Percentiles rank a stretch among this genome's conserved stretches.
Evolutionary conservation across 1,140 invertebrate genomes (phyloP).

Genomic region (Aphelenchoides avenae): DNA sequence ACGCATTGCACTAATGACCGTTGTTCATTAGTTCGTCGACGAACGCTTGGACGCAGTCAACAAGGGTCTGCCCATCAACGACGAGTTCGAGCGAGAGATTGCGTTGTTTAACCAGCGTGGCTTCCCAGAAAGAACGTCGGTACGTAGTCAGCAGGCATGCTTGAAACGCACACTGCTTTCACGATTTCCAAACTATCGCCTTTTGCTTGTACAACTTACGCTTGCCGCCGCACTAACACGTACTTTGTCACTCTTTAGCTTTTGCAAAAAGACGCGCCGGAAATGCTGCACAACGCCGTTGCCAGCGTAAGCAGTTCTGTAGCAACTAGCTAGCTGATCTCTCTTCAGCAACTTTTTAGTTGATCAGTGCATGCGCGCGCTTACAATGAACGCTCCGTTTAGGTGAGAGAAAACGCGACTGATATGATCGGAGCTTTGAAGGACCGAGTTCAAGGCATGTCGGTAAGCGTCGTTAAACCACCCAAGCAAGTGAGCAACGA

Average conservation of each 20-base stretch:
- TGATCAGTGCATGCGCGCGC: no score
- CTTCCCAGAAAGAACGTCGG: no score
- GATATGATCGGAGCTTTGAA: constrained; percentile 50
- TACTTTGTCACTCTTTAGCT: no score
- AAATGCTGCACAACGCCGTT: constrained; percentile 32
- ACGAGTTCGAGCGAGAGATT: constrained; percentile 49
- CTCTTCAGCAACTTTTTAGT: no score
- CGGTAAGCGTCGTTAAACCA: no score
- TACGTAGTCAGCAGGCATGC: no score
- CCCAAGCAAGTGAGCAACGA: no score
- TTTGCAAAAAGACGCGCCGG: constrained; percentile 12
- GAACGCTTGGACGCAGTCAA: constrained; percentile 41
- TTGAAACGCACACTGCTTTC: no score
- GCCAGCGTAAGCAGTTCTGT: constrained; percentile 26
- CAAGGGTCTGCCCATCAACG: constrained; percentile 32
- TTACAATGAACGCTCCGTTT: constrained; percentile 9
- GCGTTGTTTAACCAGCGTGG: constrained; percentile 5
- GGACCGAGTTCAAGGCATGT: constrained; percentile 37
- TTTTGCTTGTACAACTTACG: no score
- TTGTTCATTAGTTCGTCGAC: constrained; percentile 44
- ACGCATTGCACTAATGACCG: constrained; percentile 13
- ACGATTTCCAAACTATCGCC: no score
- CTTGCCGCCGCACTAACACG: no score
- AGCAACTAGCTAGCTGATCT: no score
- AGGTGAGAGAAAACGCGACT: constrained; percentile 51